These are phyloP conservation scores for Drosophila kanapiae DNA, from an alignment of 1,140 invertebrate genomes.

Conservation along the genomic window DNA sequence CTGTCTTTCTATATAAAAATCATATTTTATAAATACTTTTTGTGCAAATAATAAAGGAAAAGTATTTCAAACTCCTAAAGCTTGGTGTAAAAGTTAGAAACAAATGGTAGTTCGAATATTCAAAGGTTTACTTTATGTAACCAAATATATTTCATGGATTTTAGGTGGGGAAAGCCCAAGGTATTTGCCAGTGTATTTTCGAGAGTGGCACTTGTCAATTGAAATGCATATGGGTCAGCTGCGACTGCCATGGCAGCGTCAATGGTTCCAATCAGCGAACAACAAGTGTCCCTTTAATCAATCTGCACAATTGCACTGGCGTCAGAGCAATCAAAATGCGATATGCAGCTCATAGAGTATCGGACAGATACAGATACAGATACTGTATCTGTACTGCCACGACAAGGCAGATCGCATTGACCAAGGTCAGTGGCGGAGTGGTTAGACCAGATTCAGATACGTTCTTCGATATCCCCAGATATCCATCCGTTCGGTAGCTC, in stretches of 20 bases:
- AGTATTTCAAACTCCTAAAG: not conserved
- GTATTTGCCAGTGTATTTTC: constrained; percentile 15
- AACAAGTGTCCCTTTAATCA: constrained; percentile 59
- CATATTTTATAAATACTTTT: not conserved
- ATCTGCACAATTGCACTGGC: constrained; percentile 44
- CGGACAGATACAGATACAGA: constrained; percentile 30
- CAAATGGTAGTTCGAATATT: too few species aligned
- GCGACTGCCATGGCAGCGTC: constrained; percentile 8
- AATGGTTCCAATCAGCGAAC: constrained; percentile 41
- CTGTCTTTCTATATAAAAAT: not conserved
- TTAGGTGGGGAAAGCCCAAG: not conserved
- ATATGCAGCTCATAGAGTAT: constrained; percentile 28
- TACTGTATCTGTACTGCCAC: constrained; percentile 18
- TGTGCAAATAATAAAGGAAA: not conserved
- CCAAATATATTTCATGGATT: not conserved
- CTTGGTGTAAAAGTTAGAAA: not conserved
- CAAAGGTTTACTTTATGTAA: not conserved
- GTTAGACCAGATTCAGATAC: constrained; percentile 19
- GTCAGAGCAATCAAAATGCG: constrained; percentile 36
- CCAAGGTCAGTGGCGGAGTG: constrained; percentile 67
- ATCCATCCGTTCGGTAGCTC: constrained; percentile 40
- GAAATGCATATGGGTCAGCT: constrained; percentile 59
- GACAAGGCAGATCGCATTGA: constrained; percentile 61
- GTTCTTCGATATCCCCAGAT: not conserved
- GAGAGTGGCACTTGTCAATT: constrained; percentile 44